Conservation (phyloP, 2,113 vertebrate species). For the Acanthisitta chloris region DNA sequence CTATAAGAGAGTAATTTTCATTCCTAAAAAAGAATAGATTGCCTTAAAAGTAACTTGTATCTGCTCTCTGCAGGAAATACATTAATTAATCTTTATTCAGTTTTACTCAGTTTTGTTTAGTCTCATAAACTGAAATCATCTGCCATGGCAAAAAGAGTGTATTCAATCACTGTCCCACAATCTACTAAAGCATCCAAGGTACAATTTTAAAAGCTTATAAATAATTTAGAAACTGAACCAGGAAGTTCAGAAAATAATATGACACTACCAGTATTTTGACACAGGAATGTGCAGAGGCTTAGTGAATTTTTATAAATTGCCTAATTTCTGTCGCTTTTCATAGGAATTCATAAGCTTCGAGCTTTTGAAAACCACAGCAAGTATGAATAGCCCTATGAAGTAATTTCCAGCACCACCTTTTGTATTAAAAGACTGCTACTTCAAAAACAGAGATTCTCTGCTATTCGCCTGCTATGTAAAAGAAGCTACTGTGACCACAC, state of each 20-base stretch:
- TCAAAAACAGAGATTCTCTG: background rate
- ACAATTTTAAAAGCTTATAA: background rate
- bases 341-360: background rate
- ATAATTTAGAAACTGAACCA: background rate
- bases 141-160: background rate
- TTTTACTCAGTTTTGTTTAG: background rate
- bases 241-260: background rate
- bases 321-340: background rate
- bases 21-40: background rate
- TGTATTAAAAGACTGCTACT: background rate
- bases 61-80: background rate
- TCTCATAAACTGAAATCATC: background rate
- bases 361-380: background rate
- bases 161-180: background rate
- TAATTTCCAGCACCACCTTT: background rate
- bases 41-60: background rate
- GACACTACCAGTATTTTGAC: background rate
- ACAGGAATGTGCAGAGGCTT: rapidly evolving
- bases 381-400: background rate
- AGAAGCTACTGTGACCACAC: background rate
- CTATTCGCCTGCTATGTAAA: background rate
- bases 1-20: background rate
- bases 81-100: background rate
- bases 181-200: background rate
- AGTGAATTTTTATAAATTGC: background rate